These are phyloP conservation scores for Maniola hyperantus DNA, from an alignment of 2,888 invertebrate genomes.

Conservation along the genomic window DNA sequence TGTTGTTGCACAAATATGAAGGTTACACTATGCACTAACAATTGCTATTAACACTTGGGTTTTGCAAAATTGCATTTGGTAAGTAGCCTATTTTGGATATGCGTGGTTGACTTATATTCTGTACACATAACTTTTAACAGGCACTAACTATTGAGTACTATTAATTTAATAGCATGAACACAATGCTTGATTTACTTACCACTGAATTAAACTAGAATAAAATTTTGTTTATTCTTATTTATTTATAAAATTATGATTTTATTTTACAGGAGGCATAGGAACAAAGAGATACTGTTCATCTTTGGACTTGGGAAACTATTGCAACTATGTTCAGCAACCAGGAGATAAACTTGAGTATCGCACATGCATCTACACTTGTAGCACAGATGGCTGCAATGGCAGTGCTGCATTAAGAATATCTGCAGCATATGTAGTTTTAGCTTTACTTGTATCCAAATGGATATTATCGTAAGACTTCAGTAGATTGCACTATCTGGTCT, in stretches of 20 bases:
- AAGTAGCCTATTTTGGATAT: neutral
- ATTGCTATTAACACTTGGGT: neutral
- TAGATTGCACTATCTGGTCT: neutral
- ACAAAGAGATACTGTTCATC: conserved; percentile 94
- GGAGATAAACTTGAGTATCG: conserved; percentile 93
- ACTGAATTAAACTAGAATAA: too few relatives aligned
- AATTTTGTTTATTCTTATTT: neutral
- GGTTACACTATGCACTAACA: neutral
- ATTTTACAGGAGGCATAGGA: conserved; percentile 90
- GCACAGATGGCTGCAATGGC: conserved; percentile 92
- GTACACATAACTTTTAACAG: neutral
- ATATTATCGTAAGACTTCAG: conserved; percentile 1
- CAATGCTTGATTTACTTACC: too few relatives aligned
- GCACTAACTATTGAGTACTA: neutral
- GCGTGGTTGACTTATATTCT: too few relatives aligned
- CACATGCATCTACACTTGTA: conserved; percentile 94
- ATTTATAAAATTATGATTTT: neutral
- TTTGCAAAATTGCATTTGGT: neutral
- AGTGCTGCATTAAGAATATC: conserved; percentile 58
- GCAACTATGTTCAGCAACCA: conserved; percentile 92
- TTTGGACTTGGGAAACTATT: conserved; percentile 93
- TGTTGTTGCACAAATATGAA: neutral
- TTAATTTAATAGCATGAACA: neutral
- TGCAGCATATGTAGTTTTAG: conserved; percentile 38
- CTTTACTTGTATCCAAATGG: conserved; percentile 28